phyloP scores from a whole-genome alignment of 2,888 invertebrate species.

The Ypsolopha sequella region DNA sequence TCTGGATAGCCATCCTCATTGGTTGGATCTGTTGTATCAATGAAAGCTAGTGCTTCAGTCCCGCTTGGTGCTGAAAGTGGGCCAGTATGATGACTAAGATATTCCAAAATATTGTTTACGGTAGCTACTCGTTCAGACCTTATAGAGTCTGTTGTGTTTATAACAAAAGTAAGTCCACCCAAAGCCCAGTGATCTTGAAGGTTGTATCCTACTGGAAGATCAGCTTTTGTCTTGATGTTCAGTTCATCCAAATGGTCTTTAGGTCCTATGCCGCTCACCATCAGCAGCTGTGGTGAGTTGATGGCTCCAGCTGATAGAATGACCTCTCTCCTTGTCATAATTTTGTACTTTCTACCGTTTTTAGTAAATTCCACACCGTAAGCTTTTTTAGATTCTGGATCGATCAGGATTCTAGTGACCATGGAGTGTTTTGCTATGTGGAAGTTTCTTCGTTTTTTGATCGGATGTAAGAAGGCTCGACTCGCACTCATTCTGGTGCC shows the following conservation, averaged over 20 bases:
- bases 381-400: slow-evolving; percentile 59
- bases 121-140: slow-evolving; percentile 63
- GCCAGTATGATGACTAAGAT: slow-evolving; percentile 50
- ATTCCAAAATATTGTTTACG: slow-evolving; percentile 62
- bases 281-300: slow-evolving; percentile 83
- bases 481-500: slow-evolving; percentile 82
- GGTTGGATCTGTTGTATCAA: slow-evolving; percentile 59
- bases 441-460: slow-evolving; percentile 70
- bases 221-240: slow-evolving; percentile 69
- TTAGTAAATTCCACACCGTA: slow-evolving; percentile 72
- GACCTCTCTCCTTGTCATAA: slow-evolving; percentile 74
- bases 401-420: slow-evolving; percentile 71
- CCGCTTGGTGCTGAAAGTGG: slow-evolving; percentile 45
- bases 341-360: slow-evolving; percentile 43
- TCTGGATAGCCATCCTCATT: slow-evolving; percentile 66
- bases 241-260: slow-evolving; percentile 67
- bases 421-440: slow-evolving; percentile 71
- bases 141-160: slow-evolving; percentile 77
- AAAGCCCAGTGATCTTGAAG: slow-evolving; percentile 84
- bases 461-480: slow-evolving; percentile 77
- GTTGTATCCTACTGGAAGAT: slow-evolving; percentile 79
- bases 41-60: slow-evolving; percentile 62
- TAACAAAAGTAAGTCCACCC: slow-evolving; percentile 77
- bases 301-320: slow-evolving; percentile 85
- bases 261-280: slow-evolving; percentile 86